These are phyloP conservation scores for Xyliphius kryptos DNA, from an alignment of 2,113 vertebrate species.

Conservation along the genomic window DNA sequence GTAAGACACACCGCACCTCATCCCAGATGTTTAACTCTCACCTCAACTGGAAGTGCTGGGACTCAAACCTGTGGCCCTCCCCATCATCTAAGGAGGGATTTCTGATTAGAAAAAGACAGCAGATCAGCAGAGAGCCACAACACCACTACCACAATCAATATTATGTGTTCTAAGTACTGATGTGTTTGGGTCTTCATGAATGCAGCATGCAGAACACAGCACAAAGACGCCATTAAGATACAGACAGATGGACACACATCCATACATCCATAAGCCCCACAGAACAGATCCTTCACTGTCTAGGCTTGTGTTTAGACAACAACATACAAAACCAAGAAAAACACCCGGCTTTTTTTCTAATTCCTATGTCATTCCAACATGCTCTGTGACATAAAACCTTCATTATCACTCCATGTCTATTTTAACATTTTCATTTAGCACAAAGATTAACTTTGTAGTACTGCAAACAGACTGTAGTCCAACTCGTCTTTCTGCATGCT, in stretches of 20 bases:
- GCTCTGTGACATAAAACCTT: neutral
- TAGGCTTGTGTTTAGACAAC: conserved; percentile 14
- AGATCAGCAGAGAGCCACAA: conserved; percentile 22
- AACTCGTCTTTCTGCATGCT: too few relatives aligned
- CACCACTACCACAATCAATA: conserved; percentile 1
- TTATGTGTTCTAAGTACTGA: conserved; percentile 3
- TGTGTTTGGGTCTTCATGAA: conserved; percentile 1
- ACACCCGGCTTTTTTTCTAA: conserved; percentile 1
- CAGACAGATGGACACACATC: conserved; percentile 15
- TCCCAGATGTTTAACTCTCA: conserved; percentile 47
- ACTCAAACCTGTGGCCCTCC: conserved; percentile 66
- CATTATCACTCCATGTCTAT: too few relatives aligned
- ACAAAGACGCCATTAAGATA: conserved; percentile 12
- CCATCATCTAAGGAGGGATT: conserved; percentile 65
- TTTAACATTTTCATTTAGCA: too few relatives aligned
- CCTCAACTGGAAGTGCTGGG: conserved; percentile 69
- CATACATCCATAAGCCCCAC: conserved; percentile 18
- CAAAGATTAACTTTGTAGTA: too few relatives aligned
- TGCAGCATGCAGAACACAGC: conserved; percentile 28
- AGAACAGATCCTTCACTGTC: conserved; percentile 14
- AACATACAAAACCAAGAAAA: conserved; percentile 18
- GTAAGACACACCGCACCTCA: neutral
- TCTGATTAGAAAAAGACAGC: conserved; percentile 52
- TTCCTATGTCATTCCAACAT: neutral
- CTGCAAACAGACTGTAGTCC: too few relatives aligned